Evolutionary conservation across 2,888 invertebrate species (phyloP), one percentile per base, ranked within the genome.

Genomic region (Meiosimyza platycephala): DNA sequence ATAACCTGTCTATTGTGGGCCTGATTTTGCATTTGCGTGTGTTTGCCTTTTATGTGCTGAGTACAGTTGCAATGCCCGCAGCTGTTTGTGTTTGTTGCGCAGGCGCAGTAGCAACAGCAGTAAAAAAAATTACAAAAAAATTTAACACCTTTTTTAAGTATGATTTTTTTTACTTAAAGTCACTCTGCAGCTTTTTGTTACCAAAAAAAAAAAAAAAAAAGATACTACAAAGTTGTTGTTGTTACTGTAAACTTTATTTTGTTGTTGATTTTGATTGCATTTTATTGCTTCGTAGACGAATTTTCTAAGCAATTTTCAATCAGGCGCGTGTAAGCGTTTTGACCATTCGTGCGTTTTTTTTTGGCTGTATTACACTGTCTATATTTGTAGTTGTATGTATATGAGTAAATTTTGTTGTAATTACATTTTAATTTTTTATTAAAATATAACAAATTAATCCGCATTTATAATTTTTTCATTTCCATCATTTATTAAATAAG

Each of bases 221-320:
- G 33, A 22, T 22, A 22, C 22, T 22, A 2, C 1, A 22, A 22
- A 22, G 22, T 2, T 22, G 22, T 28, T 60, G 28, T 48, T 65
- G 57, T 57, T 63, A 63, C 18, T 40, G 55, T 52, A 62, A 13
- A 22, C 22, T 16, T 55, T 3, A 6, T 28, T 50, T n/a, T 48
- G 68, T 13, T 59, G 59, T 50, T 59, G 22, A 13, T n/a, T 40
- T n/a, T 33, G 12, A 11, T 11, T 13, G 1, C 50, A 1, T 33
- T 15, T n/a, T 22, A 15, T 13, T 40, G 9, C 9, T 63, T 40
- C 55, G 57, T 22, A 22, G 15, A 22, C 40, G 16, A 33, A 12
- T 62, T 40, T 18, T 59, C 47, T 22, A 22, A 59, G 52, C 59
- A 28, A 50, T 59, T 63, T 69, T 60, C 60, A 62, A 52, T 69